Evolutionary conservation across 2,888 invertebrate species (phyloP).

Genomic region (Hydropsyche betteni): DNA sequence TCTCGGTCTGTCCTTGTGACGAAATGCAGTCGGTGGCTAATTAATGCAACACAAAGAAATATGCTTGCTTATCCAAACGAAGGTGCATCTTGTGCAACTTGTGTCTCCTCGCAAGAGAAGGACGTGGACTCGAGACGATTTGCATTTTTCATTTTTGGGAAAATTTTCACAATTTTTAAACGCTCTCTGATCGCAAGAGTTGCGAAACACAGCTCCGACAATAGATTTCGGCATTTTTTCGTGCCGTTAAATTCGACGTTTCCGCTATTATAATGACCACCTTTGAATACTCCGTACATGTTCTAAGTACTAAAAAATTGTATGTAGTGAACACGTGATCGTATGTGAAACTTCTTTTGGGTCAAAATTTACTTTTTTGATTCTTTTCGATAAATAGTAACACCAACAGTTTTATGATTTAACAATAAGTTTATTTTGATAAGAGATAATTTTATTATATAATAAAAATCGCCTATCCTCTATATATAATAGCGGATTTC

Average conservation of each 20-base stretch:
- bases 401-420: too few relatives aligned
- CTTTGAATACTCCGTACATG: background rate
- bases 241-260: conserved; percentile 24
- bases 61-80: conserved; percentile 1
- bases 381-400: background rate
- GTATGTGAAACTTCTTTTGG: background rate
- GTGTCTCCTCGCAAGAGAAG: background rate
- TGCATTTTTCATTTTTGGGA: background rate
- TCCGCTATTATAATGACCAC: conserved; percentile 12
- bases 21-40: conserved; percentile 16
- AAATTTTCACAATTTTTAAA: background rate
- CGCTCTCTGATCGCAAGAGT: too few relatives aligned
- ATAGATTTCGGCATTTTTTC: conserved; percentile 11
- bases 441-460: too few relatives aligned
- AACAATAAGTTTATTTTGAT: too few relatives aligned
- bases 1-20: background rate
- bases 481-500: too few relatives aligned
- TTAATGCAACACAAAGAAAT: conserved; percentile 4
- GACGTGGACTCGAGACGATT: background rate
- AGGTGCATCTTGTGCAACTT: conserved; percentile 12
- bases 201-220: background rate
- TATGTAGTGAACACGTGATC: background rate
- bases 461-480: too few relatives aligned
- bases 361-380: too few relatives aligned
- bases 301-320: background rate